These are phyloP conservation scores for Sylvia atricapilla DNA, from an alignment of 2,113 vertebrate genomes.

Conservation along the genomic window DNA sequence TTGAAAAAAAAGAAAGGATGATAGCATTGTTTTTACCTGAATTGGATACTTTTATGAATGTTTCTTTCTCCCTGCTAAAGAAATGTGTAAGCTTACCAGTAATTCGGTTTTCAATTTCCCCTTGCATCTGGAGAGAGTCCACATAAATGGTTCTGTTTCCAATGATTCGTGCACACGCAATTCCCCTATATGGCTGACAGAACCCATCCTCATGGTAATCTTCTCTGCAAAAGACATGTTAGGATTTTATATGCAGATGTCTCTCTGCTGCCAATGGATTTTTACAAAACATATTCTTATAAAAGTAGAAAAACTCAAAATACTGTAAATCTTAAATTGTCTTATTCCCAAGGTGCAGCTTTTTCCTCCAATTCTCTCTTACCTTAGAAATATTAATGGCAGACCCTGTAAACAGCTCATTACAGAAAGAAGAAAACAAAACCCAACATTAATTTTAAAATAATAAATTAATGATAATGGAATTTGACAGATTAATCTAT, in stretches of 20 bases:
- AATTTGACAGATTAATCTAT: not conserved
- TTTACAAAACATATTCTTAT: not conserved
- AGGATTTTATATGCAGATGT: slow-evolving; percentile 3
- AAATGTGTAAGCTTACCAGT: slow-evolving; percentile 78
- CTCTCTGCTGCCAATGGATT: not conserved
- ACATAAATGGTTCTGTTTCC: slow-evolving; percentile 97
- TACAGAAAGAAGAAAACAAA: not conserved
- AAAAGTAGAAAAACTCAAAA: not conserved
- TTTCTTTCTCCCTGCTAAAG: not conserved
- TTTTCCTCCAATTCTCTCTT: not conserved
- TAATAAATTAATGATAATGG: not conserved
- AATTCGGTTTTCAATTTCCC: slow-evolving; percentile 96
- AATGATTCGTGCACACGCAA: slow-evolving; percentile 95
- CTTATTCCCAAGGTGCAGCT: not conserved
- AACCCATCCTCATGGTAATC: slow-evolving; percentile 90
- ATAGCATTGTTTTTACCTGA: not conserved
- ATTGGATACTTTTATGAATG: not conserved
- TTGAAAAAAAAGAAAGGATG: not conserved
- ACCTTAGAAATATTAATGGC: not conserved
- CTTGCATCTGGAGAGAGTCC: slow-evolving; percentile 97
- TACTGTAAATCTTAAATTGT: not conserved
- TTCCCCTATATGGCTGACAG: slow-evolving; percentile 95
- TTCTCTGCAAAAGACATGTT: slow-evolving; percentile 67
- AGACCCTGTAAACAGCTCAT: not conserved
- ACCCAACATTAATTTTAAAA: not conserved